Conservation (phyloP, 2,888 invertebrate genomes). For the Strigamia transsilvanica region DNA sequence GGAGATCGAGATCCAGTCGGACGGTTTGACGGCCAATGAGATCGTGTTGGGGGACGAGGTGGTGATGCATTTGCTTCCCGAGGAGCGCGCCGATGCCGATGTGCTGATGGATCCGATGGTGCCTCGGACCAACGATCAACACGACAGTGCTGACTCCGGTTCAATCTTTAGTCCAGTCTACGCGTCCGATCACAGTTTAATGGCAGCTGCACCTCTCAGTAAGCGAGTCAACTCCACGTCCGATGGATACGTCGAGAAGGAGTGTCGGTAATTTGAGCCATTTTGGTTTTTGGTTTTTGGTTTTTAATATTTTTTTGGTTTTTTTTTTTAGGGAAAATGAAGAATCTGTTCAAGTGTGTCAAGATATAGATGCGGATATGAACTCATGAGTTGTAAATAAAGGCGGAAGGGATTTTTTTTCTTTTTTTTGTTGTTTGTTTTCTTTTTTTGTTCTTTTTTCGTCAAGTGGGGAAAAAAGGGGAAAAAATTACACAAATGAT, state of each 20-base stretch:
- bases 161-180: neutral
- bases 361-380: constrained; percentile 7
- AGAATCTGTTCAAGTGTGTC: constrained; percentile 12
- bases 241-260: neutral
- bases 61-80: constrained; percentile 24
- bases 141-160: neutral
- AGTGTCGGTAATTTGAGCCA: neutral
- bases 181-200: constrained; percentile 11
- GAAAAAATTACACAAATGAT: neutral
- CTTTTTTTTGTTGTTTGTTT: neutral
- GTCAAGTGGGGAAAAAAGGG: neutral
- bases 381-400: constrained; percentile 28
- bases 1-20: constrained; percentile 52
- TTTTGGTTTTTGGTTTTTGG: neutral
- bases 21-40: constrained; percentile 28
- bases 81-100: neutral
- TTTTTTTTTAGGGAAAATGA: neutral
- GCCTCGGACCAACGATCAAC: constrained; percentile 6
- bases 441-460: too few relatives aligned
- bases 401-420: neutral
- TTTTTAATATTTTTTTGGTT: neutral
- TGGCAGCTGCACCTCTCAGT: constrained; percentile 14
- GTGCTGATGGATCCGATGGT: constrained; percentile 17
- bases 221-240: neutral
- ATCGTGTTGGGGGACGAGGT: constrained; percentile 50